Evolutionary conservation across 2,113 vertebrate species (phyloP), one percentile per base, ranked within the genome.

Genomic region (Muntiacus muntjak): DNA sequence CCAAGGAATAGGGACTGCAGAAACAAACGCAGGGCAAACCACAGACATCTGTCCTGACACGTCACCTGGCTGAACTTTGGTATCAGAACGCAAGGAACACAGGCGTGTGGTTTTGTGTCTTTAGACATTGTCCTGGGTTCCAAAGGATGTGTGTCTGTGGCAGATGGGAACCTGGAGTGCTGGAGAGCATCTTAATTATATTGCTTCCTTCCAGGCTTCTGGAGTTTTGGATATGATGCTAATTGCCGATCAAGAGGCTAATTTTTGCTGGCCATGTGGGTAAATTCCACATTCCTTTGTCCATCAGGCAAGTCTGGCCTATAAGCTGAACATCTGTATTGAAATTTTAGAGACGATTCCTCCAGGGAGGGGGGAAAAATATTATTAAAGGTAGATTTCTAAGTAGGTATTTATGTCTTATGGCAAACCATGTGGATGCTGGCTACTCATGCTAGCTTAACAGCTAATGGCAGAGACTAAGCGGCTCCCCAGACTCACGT

Each of bases 51-150:
- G 71, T 71, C 36, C 28, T 82, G 78, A 97, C 78, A 50, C 40
- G 12, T 93, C 91, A 76, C 50, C 95, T 36, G 30, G 50, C 62
- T 95, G 86, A 47, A 87, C 89, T 95, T 87, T 82, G 90, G n/a
- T n/a, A 55, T 57, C 60, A 43, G 79, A 58, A 89, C 3, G 21
- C 92, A 74, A 93, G 57, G 60, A 87, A 58, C 52, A 71, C 12
- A 47, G 79, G 43, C 50, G 9, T 79, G 78, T 4, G 52, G 91
- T n/a, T 52, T 47, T 82, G 19, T 74, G 47, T 47, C 25, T 16
- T 36, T 6, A 87, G 87, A 97, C 92, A 84, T 1, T 87, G 96
- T 43, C 87, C 94, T 64, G 74, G 67, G 94, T 62, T 67, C 85
- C 71, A 96, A 96, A 96, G 95, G 89, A 43, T 40, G 36, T 78